phyloP scores from a whole-genome alignment of 2,797 vertebrate species.

The Sebastiscus tertius region DNA sequence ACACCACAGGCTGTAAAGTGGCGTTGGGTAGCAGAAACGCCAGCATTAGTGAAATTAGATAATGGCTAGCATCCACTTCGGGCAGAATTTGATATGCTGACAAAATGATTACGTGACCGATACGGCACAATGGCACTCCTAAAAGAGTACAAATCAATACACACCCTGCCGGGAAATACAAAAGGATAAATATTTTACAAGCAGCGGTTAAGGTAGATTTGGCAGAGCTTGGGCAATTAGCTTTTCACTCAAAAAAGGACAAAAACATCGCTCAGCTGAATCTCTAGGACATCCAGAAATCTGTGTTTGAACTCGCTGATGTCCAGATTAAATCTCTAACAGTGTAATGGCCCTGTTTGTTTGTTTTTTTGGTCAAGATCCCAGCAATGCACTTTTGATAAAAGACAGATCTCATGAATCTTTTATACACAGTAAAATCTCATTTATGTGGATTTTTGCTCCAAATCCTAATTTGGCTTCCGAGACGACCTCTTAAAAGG shows the following conservation, averaged over 20 bases:
- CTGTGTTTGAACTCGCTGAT: constrained; percentile 24
- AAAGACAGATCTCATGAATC: constrained; percentile 3
- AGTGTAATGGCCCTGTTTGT: constrained; percentile 25
- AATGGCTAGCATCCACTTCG: constrained; percentile 39
- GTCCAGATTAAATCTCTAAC: constrained; percentile 26
- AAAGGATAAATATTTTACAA: constrained; percentile 40
- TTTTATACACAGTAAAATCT: not conserved
- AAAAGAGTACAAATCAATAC: constrained; percentile 60
- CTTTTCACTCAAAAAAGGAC: constrained; percentile 14
- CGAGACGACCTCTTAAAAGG: constrained; percentile 3
- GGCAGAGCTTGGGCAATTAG: constrained; percentile 1
- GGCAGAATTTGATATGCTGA: constrained; percentile 72
- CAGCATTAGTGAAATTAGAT: constrained; percentile 71
- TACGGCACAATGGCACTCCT: constrained; percentile 20
- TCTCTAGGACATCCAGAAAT: constrained; percentile 16
- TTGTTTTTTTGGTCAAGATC: constrained; percentile 6
- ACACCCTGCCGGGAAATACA: constrained; percentile 36
- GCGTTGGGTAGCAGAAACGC: constrained; percentile 28
- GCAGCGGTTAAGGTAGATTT: constrained; percentile 17
- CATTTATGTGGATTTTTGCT: constrained; percentile 5
- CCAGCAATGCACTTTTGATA: constrained; percentile 1
- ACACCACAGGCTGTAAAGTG: constrained; percentile 22
- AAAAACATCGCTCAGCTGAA: constrained; percentile 2
- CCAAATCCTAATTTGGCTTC: constrained; percentile 8
- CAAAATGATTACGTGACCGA: constrained; percentile 49